Conservation (phyloP, 2,113 vertebrate species). For the Ivindomyrus marchei region DNA sequence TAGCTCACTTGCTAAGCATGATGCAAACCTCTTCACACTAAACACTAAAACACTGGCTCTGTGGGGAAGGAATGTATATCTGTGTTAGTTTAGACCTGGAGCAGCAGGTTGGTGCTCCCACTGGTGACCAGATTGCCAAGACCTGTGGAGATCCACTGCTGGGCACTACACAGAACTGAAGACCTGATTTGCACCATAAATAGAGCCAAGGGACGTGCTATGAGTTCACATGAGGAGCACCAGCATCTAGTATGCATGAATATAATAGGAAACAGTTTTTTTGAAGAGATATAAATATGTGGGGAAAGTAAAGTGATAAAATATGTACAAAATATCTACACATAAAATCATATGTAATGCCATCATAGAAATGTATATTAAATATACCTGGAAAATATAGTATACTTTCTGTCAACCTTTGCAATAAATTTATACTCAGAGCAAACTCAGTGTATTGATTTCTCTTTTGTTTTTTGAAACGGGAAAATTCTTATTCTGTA, state of each 20-base stretch:
- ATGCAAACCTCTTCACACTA: conserved; percentile 16
- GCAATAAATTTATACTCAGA: not conserved
- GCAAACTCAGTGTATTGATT: not conserved
- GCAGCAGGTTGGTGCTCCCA: conserved; percentile 19
- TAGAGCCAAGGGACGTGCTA: not conserved
- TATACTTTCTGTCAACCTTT: not conserved
- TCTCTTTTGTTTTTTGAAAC: not conserved
- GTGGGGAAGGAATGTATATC: conserved; percentile 28
- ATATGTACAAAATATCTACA: not conserved
- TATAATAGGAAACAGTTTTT: not conserved
- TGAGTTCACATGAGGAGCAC: not conserved
- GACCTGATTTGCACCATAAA: not conserved
- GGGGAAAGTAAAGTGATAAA: not conserved
- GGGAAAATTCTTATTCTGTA: not conserved
- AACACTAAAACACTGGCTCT: conserved; percentile 1
- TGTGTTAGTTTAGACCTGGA: conserved; percentile 28
- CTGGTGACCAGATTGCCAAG: conserved; percentile 16
- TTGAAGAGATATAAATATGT: not conserved
- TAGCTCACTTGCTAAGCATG: not conserved
- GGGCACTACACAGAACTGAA: not conserved
- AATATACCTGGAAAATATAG: not conserved
- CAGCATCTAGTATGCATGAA: not conserved
- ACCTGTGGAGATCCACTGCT: not conserved
- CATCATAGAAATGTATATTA: not conserved
- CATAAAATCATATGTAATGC: not conserved